A percentile compares a stretch with the other conserved stretches of the same genome.
phyloP scores from a whole-genome alignment of 2,113 vertebrate species.

The Cygnus buccinator region DNA sequence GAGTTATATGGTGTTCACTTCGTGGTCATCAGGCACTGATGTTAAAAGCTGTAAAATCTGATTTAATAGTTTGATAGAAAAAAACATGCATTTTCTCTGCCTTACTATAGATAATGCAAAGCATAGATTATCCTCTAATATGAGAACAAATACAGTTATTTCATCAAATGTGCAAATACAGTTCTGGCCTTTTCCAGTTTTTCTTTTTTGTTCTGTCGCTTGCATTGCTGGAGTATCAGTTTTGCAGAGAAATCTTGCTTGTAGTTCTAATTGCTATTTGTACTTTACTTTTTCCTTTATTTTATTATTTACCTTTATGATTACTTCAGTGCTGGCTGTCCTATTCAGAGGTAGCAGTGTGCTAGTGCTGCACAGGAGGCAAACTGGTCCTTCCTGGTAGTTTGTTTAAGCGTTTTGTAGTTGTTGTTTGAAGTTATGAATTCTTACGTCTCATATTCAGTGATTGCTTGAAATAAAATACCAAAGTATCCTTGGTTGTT shows the following conservation, averaged over 20 bases:
- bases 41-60: not conserved
- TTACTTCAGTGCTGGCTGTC: not conserved
- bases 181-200: not conserved
- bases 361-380: not conserved
- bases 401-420: not conserved
- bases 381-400: not conserved
- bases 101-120: not conserved
- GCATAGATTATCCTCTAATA: not conserved
- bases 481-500: not conserved
- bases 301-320: not conserved
- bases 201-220: not conserved
- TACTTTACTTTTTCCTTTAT: not conserved
- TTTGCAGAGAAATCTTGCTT: not conserved
- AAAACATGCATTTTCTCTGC: not conserved
- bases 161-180: not conserved
- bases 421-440: not conserved
- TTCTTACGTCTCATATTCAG: not conserved
- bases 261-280: not conserved
- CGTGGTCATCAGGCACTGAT: not conserved
- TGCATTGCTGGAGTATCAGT: not conserved
- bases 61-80: not conserved
- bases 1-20: not conserved
- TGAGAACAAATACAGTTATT: not conserved
- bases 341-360: not conserved
- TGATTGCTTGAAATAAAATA: not conserved